These are phyloP conservation scores for Trichoplusia ni DNA, from an alignment of 1,140 invertebrate genomes.

Conservation along the genomic window DNA sequence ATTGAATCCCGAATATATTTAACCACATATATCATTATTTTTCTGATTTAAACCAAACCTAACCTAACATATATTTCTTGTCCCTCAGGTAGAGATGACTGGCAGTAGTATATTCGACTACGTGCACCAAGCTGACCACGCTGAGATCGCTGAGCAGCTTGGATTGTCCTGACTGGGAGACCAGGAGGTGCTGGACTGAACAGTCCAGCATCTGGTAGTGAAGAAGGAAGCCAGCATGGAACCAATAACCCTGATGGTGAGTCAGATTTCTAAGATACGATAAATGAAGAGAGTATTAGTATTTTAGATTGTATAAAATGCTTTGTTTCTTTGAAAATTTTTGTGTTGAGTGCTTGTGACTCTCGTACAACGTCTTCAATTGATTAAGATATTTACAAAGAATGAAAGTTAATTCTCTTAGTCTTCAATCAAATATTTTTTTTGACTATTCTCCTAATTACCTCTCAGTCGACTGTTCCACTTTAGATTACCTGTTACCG, in stretches of 20 bases:
- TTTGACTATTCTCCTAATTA: neutral
- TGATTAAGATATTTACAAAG: no score
- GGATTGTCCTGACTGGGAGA: slow-evolving; percentile 89
- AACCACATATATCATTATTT: no score
- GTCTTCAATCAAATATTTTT: slow-evolving; percentile 3
- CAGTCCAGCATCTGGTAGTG: slow-evolving; percentile 90
- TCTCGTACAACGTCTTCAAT: no score
- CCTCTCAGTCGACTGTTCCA: slow-evolving; percentile 10
- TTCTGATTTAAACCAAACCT: neutral
- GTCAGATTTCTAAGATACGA: neutral
- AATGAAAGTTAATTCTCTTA: neutral
- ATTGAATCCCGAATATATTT: no score
- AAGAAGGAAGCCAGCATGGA: slow-evolving; percentile 90
- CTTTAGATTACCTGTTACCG: slow-evolving; percentile 32
- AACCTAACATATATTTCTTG: slow-evolving; percentile 36
- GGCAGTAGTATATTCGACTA: slow-evolving; percentile 99
- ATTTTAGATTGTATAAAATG: no score
- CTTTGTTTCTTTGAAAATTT: no score
- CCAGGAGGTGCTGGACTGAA: slow-evolving; percentile 86
- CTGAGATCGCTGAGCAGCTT: slow-evolving; percentile 96
- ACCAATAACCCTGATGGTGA: slow-evolving; percentile 95
- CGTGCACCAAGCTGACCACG: slow-evolving; percentile 96
- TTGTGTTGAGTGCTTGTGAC: no score
- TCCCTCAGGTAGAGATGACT: slow-evolving; percentile 97
- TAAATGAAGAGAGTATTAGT: no score